Percentiles rank a stretch among this genome's conserved stretches.
Evolutionary conservation across 2,888 invertebrate species (phyloP).

Genomic region (Melanchra persicariae): DNA sequence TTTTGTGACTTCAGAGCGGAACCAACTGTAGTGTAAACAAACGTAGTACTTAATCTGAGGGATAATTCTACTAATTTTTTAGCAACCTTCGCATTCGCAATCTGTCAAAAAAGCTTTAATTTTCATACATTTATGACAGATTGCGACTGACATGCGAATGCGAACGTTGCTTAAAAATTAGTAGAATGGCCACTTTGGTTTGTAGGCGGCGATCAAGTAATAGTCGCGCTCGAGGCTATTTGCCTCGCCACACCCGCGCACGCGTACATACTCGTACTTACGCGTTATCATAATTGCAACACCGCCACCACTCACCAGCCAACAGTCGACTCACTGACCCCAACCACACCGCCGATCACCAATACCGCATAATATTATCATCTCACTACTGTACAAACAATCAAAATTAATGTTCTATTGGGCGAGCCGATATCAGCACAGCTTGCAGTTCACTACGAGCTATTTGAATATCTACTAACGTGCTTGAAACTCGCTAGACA

Average conservation of each 20-base stretch:
- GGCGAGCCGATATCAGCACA: slow-evolving; percentile 52
- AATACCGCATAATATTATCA: slow-evolving; percentile 63
- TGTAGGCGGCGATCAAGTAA: slow-evolving; percentile 68
- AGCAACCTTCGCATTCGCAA: no score
- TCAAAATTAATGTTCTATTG: slow-evolving; percentile 66
- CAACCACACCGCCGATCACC: slow-evolving; percentile 41
- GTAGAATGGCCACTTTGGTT: no score
- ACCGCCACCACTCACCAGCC: slow-evolving; percentile 33
- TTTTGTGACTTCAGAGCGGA: slow-evolving; percentile 46
- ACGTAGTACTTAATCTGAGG: slow-evolving; percentile 66
- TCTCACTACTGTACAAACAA: slow-evolving; percentile 60
- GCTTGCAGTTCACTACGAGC: slow-evolving; percentile 48
- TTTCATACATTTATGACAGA: no score
- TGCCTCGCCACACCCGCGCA: slow-evolving; percentile 41
- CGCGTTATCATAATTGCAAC: slow-evolving; percentile 64
- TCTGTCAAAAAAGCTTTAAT: no score
- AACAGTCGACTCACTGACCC: slow-evolving; percentile 49
- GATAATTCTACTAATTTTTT: no score
- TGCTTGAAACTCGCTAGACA: slow-evolving; percentile 34
- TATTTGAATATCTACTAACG: slow-evolving; percentile 57
- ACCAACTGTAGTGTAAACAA: slow-evolving; percentile 51
- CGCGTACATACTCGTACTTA: slow-evolving; percentile 32
- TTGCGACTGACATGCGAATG: no score
- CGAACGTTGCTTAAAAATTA: no score
- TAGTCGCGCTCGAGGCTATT: slow-evolving; percentile 61